Evolutionary conservation across 1,140 invertebrate genomes (phyloP).

Genomic region (Delia radicum): DNA sequence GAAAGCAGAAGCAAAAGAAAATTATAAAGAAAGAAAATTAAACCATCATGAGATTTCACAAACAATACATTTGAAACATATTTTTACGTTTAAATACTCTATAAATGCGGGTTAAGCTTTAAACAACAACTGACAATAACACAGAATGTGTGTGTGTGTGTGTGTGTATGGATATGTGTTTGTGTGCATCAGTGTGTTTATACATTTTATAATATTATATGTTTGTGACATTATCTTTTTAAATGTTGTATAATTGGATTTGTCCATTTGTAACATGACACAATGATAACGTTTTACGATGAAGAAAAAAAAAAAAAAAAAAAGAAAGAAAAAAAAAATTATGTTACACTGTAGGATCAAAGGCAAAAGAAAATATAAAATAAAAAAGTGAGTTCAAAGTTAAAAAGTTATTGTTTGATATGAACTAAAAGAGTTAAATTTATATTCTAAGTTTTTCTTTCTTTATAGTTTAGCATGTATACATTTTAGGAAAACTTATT

Average conservation of each 20-base stretch:
- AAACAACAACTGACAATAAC: neutral
- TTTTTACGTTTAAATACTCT: neutral
- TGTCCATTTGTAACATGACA: neutral
- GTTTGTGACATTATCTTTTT: slow-evolving; percentile 1
- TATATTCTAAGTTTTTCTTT: no score
- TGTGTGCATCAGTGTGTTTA: neutral
- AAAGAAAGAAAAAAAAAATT: neutral
- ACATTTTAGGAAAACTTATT: no score
- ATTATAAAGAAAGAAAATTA: neutral
- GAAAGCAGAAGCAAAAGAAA: no score
- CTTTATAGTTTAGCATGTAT: no score
- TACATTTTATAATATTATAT: neutral
- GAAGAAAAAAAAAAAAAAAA: neutral
- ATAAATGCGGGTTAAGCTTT: slow-evolving; percentile 4
- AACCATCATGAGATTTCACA: neutral
- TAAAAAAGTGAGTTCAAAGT: no score
- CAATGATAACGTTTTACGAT: slow-evolving; percentile 1
- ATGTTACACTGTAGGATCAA: no score
- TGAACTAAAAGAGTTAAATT: no score
- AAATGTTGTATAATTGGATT: slow-evolving; percentile 2
- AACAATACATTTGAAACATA: neutral
- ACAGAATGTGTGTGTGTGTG: neutral
- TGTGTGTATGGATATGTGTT: neutral
- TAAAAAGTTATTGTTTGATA: no score
- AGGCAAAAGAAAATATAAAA: no score